phyloP scores from a whole-genome alignment of 2,113 vertebrate genomes.

The Nothoprocta perdicaria region DNA sequence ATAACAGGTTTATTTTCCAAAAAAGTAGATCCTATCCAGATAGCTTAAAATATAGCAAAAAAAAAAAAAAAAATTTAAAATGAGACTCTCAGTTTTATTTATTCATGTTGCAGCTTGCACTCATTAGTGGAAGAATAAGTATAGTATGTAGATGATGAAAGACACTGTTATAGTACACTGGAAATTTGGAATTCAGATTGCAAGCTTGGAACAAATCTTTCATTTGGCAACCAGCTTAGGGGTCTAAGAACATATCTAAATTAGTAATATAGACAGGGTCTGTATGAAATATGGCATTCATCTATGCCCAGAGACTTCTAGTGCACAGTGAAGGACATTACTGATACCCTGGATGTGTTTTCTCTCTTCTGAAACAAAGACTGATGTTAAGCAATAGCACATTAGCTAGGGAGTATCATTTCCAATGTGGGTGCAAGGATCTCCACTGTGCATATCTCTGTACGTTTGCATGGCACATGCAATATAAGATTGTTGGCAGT shows the following conservation, averaged over 20 bases:
- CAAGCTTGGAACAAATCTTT: background rate
- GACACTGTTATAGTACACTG: background rate
- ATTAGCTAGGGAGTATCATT: background rate
- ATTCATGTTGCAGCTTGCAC: background rate
- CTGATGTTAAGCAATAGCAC: background rate
- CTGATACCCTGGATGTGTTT: background rate
- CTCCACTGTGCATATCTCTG: background rate
- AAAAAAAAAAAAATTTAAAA: background rate
- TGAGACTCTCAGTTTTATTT: background rate
- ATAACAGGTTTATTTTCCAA: background rate
- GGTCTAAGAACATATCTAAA: fast-evolving
- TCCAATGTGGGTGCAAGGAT: background rate
- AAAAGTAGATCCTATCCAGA: background rate
- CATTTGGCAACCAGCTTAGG: background rate
- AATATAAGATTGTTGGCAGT: background rate
- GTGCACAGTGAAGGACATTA: background rate
- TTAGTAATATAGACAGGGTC: background rate
- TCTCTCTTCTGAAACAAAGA: background rate
- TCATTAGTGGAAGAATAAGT: background rate
- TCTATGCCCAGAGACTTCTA: background rate
- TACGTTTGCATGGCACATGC: background rate
- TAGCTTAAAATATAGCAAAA: background rate
- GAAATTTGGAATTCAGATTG: background rate
- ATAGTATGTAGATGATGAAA: background rate
- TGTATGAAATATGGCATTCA: background rate